Evolutionary conservation across 2,888 invertebrate species (phyloP).

Genomic region (Dysmachus trigonus): DNA sequence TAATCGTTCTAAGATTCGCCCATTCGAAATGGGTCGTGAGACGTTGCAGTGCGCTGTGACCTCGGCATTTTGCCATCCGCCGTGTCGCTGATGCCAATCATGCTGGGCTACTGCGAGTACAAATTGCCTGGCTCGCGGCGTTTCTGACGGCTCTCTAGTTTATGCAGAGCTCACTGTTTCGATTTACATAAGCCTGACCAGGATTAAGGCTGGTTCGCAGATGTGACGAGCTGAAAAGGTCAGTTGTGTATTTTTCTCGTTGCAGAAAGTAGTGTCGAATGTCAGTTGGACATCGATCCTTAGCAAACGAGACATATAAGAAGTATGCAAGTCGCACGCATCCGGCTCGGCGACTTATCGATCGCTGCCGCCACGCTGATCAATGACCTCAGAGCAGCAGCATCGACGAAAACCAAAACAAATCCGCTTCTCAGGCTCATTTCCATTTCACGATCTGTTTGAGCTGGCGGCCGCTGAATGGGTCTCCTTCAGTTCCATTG

Average conservation of each 20-base stretch:
- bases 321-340: neutral
- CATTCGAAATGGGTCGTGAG: constrained; percentile 16
- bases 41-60: neutral
- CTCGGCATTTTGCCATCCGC: constrained; percentile 20
- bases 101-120: neutral
- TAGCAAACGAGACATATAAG: neutral
- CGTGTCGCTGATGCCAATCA: constrained; percentile 20
- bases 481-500: neutral
- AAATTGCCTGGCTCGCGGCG: neutral
- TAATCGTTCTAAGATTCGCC: constrained; percentile 1
- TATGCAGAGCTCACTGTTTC: neutral
- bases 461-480: neutral
- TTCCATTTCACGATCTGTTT: constrained; percentile 4
- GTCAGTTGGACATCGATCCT: neutral
- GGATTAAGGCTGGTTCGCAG: neutral
- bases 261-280: neutral
- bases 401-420: constrained; percentile 4
- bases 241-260: neutral
- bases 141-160: neutral
- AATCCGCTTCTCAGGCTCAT: constrained; percentile 6
- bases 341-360: neutral
- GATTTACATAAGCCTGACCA: neutral
- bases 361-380: neutral
- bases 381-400: neutral
- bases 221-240: neutral